Base-by-base conservation (phyloP, 2,888 invertebrate genomes). In the Acanthopleura granulata region DNA sequence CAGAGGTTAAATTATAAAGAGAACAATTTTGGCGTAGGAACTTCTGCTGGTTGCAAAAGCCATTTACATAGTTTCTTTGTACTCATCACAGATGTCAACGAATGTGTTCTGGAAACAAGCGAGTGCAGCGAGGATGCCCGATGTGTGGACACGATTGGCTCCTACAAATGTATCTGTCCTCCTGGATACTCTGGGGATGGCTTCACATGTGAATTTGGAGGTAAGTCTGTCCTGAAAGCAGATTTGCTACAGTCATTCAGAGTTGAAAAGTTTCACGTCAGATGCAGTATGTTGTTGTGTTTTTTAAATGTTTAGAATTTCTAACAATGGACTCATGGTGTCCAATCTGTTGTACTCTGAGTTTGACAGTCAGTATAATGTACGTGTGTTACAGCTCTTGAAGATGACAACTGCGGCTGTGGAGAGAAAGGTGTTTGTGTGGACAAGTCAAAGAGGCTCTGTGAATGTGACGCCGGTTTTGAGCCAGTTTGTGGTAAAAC, bases 91-190 rank as follows among this genome's bases (percentile, higher is more conserved):
- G 76, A 76, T 71, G 71, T 76, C 16, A 74, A 76, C 49, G 76
- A 76, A 61, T 76, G 76, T 74, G 72, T 22, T 12, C 30, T n/a
- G 49, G 72, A 57, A 3, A 29, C 22, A 3, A 29, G 62, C 30
- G 62, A 72, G n/a, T 76, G 76, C 22, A 61, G 74, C 71, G 57
- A 72, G n/a, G n/a, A 72, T 16, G 76, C 76, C n/a, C 30, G 22
- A 0, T 76, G 76, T 62, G 49, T 30, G 16, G 70, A 76, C 66
- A 76, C 74, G 11, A 22, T 50, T 62, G 76, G 72, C 6, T 57
- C 57, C 16, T 76, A 71, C 40, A 74, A 51, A 11, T 76, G 76
- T 72, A 62, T 61, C 40, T 76, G 76, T 76, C 69, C 49, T 25
- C 18, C 29, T 9, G 76, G 76, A 18, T 76, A 49, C n/a, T 18